A percentile compares a stretch with the other conserved stretches of the same genome.
Evolutionary conservation across 1,140 invertebrate genomes (phyloP).

Genomic region (Dryas iulia): DNA sequence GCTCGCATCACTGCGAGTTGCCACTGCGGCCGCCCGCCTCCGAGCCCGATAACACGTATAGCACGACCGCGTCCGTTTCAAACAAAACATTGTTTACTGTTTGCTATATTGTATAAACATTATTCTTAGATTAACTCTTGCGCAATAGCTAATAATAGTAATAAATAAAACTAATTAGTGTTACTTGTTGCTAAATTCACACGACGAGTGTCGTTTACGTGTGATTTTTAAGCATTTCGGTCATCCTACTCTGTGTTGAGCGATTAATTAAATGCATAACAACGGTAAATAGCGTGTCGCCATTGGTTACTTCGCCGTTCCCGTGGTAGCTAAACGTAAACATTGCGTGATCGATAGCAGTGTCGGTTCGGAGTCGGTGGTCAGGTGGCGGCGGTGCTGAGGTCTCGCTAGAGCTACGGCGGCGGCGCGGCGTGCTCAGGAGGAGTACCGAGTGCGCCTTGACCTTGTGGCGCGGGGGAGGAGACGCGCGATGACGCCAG

Average conservation of each 20-base stretch:
- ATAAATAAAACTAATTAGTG: constrained; percentile 1
- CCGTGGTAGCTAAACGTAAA: constrained; percentile 72
- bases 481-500: constrained; percentile 70
- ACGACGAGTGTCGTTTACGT: background rate
- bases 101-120: constrained; percentile 6
- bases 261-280: constrained; percentile 36
- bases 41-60: constrained; percentile 13
- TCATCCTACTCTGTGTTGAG: constrained; percentile 25
- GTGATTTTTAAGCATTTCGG: background rate
- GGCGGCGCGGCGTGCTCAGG: constrained; percentile 17
- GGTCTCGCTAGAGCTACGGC: background rate
- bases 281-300: constrained; percentile 38
- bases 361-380: constrained; percentile 11
- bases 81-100: constrained; percentile 22
- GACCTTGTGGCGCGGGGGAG: constrained; percentile 73
- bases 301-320: constrained; percentile 51
- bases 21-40: background rate
- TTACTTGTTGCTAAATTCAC: background rate
- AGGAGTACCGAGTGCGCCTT: constrained; percentile 73
- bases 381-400: constrained; percentile 15
- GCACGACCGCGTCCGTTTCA: constrained; percentile 10
- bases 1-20: background rate
- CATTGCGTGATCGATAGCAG: constrained; percentile 68
- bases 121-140: constrained; percentile 4
- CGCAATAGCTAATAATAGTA: background rate